Evolutionary conservation across 2,113 vertebrate species (phyloP).

Genomic region (Electrona antarctica): DNA sequence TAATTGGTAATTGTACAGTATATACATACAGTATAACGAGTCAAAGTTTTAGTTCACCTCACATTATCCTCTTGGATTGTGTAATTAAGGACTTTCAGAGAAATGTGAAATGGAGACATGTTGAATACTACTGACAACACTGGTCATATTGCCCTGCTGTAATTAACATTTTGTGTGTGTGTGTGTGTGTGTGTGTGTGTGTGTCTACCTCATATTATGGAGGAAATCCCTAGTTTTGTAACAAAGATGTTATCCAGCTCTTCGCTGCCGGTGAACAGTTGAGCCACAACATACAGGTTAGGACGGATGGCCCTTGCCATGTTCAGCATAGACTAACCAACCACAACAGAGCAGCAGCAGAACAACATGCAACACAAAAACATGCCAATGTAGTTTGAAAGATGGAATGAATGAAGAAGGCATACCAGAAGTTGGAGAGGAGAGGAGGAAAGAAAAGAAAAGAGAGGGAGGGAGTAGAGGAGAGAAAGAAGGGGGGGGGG

Average conservation of each 20-base stretch:
- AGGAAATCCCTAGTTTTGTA: slow-evolving; percentile 94
- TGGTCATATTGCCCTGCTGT: background rate
- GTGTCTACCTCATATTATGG: slow-evolving; percentile 93
- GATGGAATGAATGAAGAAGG: background rate
- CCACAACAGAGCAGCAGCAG: slow-evolving; percentile 39
- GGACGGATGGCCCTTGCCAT: slow-evolving; percentile 87
- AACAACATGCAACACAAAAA: slow-evolving; percentile 45
- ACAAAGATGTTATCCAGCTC: slow-evolving; percentile 99
- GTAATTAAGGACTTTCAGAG: too few species aligned
- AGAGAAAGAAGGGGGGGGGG: background rate
- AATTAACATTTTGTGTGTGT: background rate
- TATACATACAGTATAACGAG: too few species aligned
- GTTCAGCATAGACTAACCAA: slow-evolving; percentile 92
- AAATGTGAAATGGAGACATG: too few species aligned
- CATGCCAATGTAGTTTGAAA: background rate
- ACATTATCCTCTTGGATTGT: too few species aligned
- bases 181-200: background rate
- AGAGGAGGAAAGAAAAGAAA: background rate
- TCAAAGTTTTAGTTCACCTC: too few species aligned
- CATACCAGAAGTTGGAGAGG: background rate
- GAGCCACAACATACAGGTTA: slow-evolving; percentile 95
- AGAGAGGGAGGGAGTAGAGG: background rate
- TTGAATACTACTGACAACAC: too few species aligned
- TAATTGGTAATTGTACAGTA: too few species aligned
- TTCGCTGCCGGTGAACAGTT: slow-evolving; percentile 98